Base-by-base conservation (phyloP, 2,113 vertebrate species). In the Euleptes europaea region DNA sequence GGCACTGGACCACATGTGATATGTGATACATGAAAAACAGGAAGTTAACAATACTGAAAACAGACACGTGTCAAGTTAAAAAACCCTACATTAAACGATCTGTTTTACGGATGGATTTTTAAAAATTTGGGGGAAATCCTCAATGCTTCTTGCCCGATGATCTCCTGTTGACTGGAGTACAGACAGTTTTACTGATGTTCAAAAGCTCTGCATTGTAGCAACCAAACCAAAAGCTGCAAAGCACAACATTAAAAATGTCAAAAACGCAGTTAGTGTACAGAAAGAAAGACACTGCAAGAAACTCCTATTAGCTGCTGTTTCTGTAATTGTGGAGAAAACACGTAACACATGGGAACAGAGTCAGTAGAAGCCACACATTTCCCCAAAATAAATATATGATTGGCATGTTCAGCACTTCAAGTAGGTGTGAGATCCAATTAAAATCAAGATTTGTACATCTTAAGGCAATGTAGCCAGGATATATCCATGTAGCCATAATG, bases 301-400 rank as follows among this genome's bases (percentile, higher is more conserved):
- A 94, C 80, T 86, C 92, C 90, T 96, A 90, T 44, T n/a, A 84
- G 85, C 69, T 91, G 93, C 88, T 94, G 66, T 91, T 92, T 93
- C 71, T 95, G 93, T 90, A 92, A 90, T 89, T 87, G 49, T 54
- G 84, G 85, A 51, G 77, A 81, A 95, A 88, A 90, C 13, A 2
- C 80, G 90, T 38, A 89, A 85, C 88, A 95, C 90, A 92, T n/a
- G 87, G 85, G 76, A 77, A 87, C 42, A 90, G 66, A 81, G 40
- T 91, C 88, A 94, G 87, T 89, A 90, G 92, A 96, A 95, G 94
- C 91, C 90, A 93, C 88, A 92, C 88, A 94, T 83, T 87, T 90
- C 67, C 87, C 86, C 63, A 78, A 60, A 84, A 84, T 60, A 94
- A 96, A 95, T 96, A 96, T 92, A 96, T 94, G 96, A 97, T 96